A percentile compares a stretch with the other conserved stretches of the same genome.
Conservation (phyloP, 2,888 invertebrate species). For the Trissonchulus latispiculum region DNA sequence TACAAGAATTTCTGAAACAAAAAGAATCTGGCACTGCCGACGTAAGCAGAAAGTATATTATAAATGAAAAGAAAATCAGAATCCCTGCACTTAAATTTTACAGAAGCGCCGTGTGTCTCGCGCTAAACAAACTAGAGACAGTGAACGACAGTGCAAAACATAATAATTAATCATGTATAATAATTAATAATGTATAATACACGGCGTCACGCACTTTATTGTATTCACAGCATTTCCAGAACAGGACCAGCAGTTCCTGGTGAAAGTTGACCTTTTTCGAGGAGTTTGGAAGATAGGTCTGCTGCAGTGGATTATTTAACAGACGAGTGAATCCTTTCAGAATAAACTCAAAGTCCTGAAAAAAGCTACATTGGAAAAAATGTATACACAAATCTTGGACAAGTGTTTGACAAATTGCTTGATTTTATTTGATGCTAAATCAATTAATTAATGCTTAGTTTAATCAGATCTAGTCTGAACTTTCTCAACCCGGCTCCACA, state of each 20-base stretch:
- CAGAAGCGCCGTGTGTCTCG: not conserved
- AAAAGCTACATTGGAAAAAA: not conserved
- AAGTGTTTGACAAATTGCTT: too few relatives aligned
- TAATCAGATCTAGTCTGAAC: too few relatives aligned
- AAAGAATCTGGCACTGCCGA: too few relatives aligned
- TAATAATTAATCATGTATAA: too few relatives aligned
- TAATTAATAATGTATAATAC: too few relatives aligned
- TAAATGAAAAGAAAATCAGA: not conserved
- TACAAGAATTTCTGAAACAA: conserved; percentile 89
- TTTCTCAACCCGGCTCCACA: too few relatives aligned
- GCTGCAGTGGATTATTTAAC: conserved; percentile 86
- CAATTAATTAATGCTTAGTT: too few relatives aligned
- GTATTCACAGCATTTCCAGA: conserved; percentile 99
- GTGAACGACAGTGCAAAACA: not conserved
- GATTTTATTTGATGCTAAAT: too few relatives aligned
- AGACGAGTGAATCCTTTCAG: conserved; percentile 84
- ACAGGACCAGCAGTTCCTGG: conserved; percentile 89
- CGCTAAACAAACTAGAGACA: not conserved
- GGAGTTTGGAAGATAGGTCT: conserved; percentile 94
- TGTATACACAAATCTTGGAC: too few relatives aligned
- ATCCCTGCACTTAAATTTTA: not conserved
- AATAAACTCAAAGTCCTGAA: conserved; percentile 75
- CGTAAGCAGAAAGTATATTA: too few relatives aligned
- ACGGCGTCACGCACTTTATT: conserved; percentile 87
- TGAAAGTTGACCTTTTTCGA: conserved; percentile 90